A percentile compares a stretch with the other conserved stretches of the same genome.
phyloP scores from a whole-genome alignment of 64 coral and sea anemone genomes.

The Hydrozoanthus tunicans region DNA sequence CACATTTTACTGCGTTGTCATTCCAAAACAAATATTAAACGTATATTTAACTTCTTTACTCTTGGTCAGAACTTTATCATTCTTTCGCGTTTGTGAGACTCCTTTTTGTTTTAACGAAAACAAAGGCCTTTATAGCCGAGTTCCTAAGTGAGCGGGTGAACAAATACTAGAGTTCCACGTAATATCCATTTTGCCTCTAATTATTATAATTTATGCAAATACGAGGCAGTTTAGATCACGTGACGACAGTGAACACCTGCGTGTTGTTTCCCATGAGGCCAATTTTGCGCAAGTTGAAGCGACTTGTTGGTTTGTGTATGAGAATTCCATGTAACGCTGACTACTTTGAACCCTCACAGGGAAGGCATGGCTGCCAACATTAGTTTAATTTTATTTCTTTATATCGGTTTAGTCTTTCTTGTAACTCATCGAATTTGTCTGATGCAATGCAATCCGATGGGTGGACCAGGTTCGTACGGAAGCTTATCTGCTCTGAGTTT shows the following conservation, averaged over 20 bases:
- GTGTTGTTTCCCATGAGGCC: constrained; percentile 91
- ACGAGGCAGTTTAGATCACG: constrained; percentile 53
- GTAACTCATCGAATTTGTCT: constrained; percentile 97
- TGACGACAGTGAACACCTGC: constrained; percentile 83
- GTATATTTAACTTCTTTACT: not conserved
- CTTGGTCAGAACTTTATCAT: not conserved
- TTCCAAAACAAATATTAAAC: not conserved
- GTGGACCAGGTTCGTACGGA: constrained; percentile 87
- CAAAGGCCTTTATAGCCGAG: constrained; percentile 12
- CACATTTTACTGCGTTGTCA: no score
- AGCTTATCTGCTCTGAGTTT: constrained; percentile 67
- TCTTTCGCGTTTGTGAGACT: not conserved
- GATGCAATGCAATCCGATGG: constrained; percentile 97
- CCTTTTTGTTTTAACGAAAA: not conserved
- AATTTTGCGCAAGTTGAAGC: constrained; percentile 63
- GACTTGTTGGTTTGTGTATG: constrained; percentile 86
- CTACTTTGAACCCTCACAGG: constrained; percentile 62
- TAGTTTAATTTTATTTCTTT: constrained; percentile 89
- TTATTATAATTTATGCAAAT: constrained; percentile 34
- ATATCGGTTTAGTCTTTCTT: constrained; percentile 86
- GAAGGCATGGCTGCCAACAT: constrained; percentile 80
- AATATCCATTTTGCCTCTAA: not conserved
- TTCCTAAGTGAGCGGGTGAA: not conserved
- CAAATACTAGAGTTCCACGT: constrained; percentile 45
- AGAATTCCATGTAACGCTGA: constrained; percentile 86